phyloP scores from a whole-genome alignment of 2,797 vertebrate species.

The Furcifer pardalis region DNA sequence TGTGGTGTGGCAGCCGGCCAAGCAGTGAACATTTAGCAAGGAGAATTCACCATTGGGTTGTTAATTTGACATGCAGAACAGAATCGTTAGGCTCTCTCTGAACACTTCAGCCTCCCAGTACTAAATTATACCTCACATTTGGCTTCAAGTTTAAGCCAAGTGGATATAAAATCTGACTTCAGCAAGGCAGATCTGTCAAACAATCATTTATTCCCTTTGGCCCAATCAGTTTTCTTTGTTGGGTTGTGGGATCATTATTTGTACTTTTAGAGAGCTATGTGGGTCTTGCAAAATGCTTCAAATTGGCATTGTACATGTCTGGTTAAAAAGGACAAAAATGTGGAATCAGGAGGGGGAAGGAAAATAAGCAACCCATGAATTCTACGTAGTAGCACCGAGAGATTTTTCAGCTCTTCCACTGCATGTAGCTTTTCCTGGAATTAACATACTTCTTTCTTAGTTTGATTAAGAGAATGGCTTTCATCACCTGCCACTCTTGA shows the following conservation, averaged over 20 bases:
- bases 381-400: conserved; percentile 5
- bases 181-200: conserved; percentile 62
- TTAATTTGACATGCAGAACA: conserved; percentile 70
- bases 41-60: conserved; percentile 60
- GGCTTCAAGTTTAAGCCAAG: conserved; percentile 57
- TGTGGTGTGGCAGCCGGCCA: conserved; percentile 79
- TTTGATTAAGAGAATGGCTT: conserved; percentile 8
- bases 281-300: conserved; percentile 50
- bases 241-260: conserved; percentile 54
- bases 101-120: conserved; percentile 51
- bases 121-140: conserved; percentile 74
- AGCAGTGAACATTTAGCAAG: conserved; percentile 59
- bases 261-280: conserved; percentile 44
- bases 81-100: conserved; percentile 58
- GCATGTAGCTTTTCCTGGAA: background rate
- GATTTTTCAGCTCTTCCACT: background rate
- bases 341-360: conserved; percentile 36
- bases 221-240: conserved; percentile 68
- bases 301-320: conserved; percentile 18
- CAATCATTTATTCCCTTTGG: conserved; percentile 60
- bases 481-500: background rate
- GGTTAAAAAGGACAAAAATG: conserved; percentile 53
- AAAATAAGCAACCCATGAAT: conserved; percentile 23
- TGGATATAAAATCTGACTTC: conserved; percentile 64
- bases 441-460: conserved; percentile 5